Evolutionary conservation across 2,113 vertebrate genomes (phyloP).

Genomic region (Saccopteryx bilineata): DNA sequence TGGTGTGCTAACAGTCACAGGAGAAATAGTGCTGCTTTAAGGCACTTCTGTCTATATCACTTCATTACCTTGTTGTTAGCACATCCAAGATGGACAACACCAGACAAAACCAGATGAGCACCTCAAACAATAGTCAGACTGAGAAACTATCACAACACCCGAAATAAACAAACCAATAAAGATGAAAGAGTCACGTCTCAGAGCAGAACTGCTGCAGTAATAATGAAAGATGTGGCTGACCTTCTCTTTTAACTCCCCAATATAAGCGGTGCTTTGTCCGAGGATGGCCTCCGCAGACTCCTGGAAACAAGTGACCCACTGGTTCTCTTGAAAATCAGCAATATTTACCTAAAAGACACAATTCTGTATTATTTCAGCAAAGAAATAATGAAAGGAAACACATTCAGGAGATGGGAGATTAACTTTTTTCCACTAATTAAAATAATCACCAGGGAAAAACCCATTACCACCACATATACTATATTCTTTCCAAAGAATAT

Average conservation of each 20-base stretch:
- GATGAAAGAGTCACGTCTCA: background rate
- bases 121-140: background rate
- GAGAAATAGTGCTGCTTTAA: background rate
- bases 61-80: background rate
- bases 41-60: background rate
- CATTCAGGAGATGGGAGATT: background rate
- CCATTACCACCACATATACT: background rate
- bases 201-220: background rate
- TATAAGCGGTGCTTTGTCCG: constrained; percentile 93
- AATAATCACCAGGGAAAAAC: background rate
- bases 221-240: constrained; percentile 85
- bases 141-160: background rate
- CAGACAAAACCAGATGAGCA: background rate
- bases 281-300: constrained; percentile 95
- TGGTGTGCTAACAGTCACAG: background rate
- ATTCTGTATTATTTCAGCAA: constrained; percentile 44
- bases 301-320: constrained; percentile 99
- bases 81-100: background rate
- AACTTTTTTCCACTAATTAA: constrained; percentile 31
- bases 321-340: constrained; percentile 95
- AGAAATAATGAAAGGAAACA: constrained; percentile 58
- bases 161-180: background rate
- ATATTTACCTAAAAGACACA: constrained; percentile 92
- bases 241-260: constrained; percentile 97
- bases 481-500: constrained; percentile 32